A percentile compares a stretch with the other conserved stretches of the same genome.
Evolutionary conservation across 2,797 vertebrate species (phyloP).

Genomic region (Crocidura indochinensis): DNA sequence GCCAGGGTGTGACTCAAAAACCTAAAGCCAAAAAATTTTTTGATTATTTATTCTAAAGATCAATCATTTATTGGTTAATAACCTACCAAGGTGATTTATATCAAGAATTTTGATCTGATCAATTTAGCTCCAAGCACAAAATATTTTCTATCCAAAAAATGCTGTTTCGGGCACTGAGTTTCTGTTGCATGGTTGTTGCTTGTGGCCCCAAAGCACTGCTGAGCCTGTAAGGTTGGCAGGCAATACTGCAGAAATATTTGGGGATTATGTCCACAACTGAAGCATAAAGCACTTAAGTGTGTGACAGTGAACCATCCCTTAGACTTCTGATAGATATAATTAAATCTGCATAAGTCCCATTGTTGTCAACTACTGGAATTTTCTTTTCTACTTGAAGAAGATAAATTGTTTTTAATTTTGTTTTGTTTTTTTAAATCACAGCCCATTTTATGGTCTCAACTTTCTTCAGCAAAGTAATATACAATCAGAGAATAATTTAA

Average conservation of each 20-base stretch:
- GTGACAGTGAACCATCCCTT: neutral
- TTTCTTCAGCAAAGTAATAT: slow-evolving; percentile 20
- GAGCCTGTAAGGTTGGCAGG: neutral
- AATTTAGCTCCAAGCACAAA: slow-evolving; percentile 1
- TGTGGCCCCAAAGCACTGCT: neutral
- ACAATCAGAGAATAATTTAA: slow-evolving; percentile 42
- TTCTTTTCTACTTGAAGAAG: neutral
- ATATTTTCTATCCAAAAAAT: neutral
- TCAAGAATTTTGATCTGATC: neutral
- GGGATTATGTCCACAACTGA: neutral
- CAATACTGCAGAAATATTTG: neutral
- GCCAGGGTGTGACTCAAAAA: too few species aligned
- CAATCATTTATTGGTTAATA: neutral
- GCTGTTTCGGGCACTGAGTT: neutral
- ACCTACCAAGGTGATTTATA: neutral
- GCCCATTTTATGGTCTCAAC: neutral
- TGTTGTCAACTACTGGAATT: neutral
- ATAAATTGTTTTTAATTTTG: neutral
- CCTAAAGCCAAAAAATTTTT: too few species aligned
- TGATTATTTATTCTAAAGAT: slow-evolving; percentile 3
- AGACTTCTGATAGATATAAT: neutral
- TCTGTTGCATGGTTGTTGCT: neutral
- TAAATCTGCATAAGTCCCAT: neutral
- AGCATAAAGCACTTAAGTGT: neutral
- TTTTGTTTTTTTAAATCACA: neutral